Base-by-base conservation (phyloP, 53 echinoderm and acorn worm species). In the Glandiceps talaboti region DNA sequence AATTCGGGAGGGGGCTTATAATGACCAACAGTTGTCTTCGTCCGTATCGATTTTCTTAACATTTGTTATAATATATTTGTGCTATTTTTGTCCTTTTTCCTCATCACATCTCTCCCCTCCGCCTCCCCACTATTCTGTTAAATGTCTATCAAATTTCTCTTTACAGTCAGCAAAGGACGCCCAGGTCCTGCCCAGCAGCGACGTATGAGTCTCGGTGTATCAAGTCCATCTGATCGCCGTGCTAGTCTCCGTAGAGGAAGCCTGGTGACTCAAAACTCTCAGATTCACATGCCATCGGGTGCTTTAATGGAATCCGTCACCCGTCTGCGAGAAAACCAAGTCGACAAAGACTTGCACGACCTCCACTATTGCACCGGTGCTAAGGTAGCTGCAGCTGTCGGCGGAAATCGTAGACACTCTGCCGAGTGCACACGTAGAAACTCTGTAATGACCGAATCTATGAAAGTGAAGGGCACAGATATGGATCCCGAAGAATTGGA, bases 381-480 rank as follows among this genome's bases (percentile, higher is more conserved):
- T 20, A 91, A 91, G 79, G 86, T 89, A 1, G 97, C 97, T 14
- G 32, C 33, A 1, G 85, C 77, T 1, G 91, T 91, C 28, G 91
- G 91, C 0, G 76, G 85, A 1, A 89, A 84, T 79, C 86, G 82
- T 27, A 84, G 91, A 33, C 86, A 85, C 72, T 85, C 85, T 0
- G 90, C 87, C 76, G 92, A 93, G 84, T 83, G 87, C 0, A 87
- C 87, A 76, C 89, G 97, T 14, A 88, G 93, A 26, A 96, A 96
- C 76, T 90, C 97, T 29, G 82, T 92, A n/a, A 80, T 93, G 78
- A 91, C 91, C 0, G 93, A 96, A 6, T 81, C 86, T 31, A 80
- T 96, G 79, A 83, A 91, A n/a, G 77, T 89, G 0, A 79, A 86
- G 28, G 92, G 92, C 1, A 87, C 85, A 27, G 89, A 89, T 0